Evolutionary conservation across 2,888 invertebrate genomes (phyloP).

Genomic region (Diarsia mendica): DNA sequence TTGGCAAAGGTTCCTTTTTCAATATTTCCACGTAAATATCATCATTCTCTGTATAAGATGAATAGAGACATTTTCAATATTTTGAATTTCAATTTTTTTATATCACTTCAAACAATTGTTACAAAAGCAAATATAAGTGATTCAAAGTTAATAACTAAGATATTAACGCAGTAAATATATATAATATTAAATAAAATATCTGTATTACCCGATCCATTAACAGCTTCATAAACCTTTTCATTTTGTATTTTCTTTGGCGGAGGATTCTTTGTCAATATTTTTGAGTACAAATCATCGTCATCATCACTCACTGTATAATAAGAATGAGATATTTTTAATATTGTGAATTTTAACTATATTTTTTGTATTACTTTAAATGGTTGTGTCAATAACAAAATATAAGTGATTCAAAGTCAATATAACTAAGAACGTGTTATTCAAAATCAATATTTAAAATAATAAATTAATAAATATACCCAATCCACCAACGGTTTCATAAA

Average conservation of each 20-base stretch:
- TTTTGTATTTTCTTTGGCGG: conserved; percentile 79
- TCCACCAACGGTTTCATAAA: conserved; percentile 85
- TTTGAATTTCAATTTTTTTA: not conserved
- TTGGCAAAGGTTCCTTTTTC: conserved; percentile 76
- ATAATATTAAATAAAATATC: not conserved
- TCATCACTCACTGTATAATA: not conserved
- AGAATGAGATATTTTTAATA: conserved; percentile 61
- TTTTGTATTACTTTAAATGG: not conserved
- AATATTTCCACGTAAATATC: conserved; percentile 87
- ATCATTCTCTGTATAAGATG: conserved; percentile 72
- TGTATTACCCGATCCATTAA: conserved; percentile 84
- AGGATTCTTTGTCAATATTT: conserved; percentile 81
- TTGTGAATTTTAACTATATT: not conserved
- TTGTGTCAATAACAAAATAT: not conserved
- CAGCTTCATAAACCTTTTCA: conserved; percentile 85
- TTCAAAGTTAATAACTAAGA: conserved; percentile 11
- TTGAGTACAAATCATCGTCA: conserved; percentile 86
- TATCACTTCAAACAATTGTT: not conserved
- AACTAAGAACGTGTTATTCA: conserved; percentile 22
- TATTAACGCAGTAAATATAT: not conserved
- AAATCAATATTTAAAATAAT: conserved; percentile 7
- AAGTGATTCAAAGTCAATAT: conserved; percentile 42
- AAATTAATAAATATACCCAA: conserved; percentile 77
- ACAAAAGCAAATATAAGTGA: conserved; percentile 38
- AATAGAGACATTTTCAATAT: conserved; percentile 36